Base-by-base conservation (phyloP, 1,140 invertebrate genomes). In the Nebria ingens region DNA sequence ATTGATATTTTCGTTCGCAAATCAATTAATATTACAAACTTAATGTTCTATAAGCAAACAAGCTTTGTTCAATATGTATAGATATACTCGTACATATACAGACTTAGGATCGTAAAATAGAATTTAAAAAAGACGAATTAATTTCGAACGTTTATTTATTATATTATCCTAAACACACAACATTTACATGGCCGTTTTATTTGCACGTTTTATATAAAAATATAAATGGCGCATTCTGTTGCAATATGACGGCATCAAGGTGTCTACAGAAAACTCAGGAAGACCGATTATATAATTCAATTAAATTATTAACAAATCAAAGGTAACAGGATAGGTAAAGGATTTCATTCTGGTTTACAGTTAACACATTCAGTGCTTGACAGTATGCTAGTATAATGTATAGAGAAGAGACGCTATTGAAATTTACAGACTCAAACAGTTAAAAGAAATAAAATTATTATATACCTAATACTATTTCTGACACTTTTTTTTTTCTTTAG, bases 191-290 rank as follows among this genome's bases (percentile, higher is more conserved):
- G 17, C 40, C 40, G 9, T 45, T 45, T 29, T n/a, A n/a, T n/a
- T 45, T 45, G 40, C 40, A 45, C 40, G 40, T 45, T 45, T 45
- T 45, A 45, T 45, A 45, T 45, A 45, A 45, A 45, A 45, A 45
- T 45, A 45, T 45, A 45, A 45, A 45, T 45, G 40, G 40, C 40
- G 40, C 40, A 45, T 45, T 45, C 40, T 45, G 40, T 11, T 45
- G 40, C 40, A 45, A 45, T 45, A 45, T 45, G 6, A 17, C 15
- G 40, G 15, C 17, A 17, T 4, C 17, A 45, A 45, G 40, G 40
- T 45, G 6, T 12, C 15, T 45, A 45, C 25, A 34, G 25, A 34
- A 34, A 34, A 34, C 25, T 34, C 25, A 34, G 25, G 25, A 34
- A 34, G 25, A 34, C 25, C 25, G 25, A 34, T 34, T 34, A 34